Conservation (phyloP, 2,113 vertebrate genomes). For the Microtus montanus region DNA sequence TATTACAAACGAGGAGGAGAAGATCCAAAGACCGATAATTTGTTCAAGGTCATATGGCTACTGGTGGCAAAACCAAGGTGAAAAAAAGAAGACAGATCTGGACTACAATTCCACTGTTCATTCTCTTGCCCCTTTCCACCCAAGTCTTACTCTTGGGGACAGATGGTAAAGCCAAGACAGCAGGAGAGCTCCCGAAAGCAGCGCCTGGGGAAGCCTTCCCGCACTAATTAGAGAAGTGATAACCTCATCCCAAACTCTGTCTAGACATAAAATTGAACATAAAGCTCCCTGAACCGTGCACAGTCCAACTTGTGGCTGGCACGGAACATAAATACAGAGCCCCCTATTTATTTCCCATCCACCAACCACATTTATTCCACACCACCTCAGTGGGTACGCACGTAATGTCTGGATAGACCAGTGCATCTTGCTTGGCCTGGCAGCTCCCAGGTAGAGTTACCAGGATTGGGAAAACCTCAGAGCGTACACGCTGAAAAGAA, state of each 20-base stretch:
- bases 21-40: not conserved
- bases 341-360: constrained; percentile 10
- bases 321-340: not conserved
- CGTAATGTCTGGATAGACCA: not conserved
- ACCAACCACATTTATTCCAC: not conserved
- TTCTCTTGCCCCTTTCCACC: not conserved
- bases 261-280: constrained; percentile 71
- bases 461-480: not conserved
- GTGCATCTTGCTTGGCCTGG: not conserved
- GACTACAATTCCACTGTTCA: not conserved
- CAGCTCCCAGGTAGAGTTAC: not conserved
- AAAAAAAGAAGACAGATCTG: not conserved
- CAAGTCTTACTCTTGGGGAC: constrained; percentile 28
- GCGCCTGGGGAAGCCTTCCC: not conserved
- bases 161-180: constrained; percentile 47
- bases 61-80: not conserved
- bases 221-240: constrained; percentile 66
- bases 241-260: constrained; percentile 64
- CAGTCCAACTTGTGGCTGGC: constrained; percentile 41
- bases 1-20: constrained; percentile 9
- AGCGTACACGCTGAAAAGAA: not conserved
- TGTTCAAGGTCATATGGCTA: not conserved
- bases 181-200: constrained; percentile 21
- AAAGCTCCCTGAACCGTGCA: constrained; percentile 56
- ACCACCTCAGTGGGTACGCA: not conserved